Evolutionary conservation across 2,113 vertebrate genomes (phyloP).

Genomic region (Rostratula benghalensis): DNA sequence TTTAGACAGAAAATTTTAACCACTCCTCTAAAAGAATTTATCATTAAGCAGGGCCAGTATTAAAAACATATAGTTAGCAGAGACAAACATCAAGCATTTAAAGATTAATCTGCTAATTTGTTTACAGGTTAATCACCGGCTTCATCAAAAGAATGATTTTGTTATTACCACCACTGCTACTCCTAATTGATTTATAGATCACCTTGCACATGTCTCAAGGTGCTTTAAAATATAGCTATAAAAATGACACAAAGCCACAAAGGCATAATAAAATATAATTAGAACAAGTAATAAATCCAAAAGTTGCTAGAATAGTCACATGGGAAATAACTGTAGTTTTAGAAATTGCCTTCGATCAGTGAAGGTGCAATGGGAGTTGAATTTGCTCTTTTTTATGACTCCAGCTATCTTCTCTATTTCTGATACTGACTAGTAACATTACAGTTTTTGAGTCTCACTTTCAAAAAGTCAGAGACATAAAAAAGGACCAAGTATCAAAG

Average conservation of each 20-base stretch:
- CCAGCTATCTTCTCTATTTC: background rate
- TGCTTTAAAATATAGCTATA: background rate
- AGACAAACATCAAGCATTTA: background rate
- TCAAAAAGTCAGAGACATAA: background rate
- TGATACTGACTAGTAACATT: background rate
- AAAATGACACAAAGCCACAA: conserved; percentile 26
- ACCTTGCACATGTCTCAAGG: background rate
- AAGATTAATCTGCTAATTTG: background rate
- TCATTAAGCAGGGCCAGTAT: background rate
- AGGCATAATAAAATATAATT: background rate
- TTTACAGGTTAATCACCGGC: background rate
- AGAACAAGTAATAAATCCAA: background rate
- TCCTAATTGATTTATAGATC: background rate
- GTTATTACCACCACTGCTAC: background rate
- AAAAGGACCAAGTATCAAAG: background rate
- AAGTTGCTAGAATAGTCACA: background rate
- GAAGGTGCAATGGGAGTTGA: background rate
- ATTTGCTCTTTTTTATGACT: background rate
- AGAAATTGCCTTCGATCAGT: background rate
- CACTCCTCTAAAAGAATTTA: background rate
- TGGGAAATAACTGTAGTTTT: background rate
- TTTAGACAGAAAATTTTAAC: background rate
- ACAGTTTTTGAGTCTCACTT: background rate
- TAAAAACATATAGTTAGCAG: background rate
- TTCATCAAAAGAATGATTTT: background rate